Conservation (phyloP, 2,797 vertebrate genomes). For the Falco rusticolus region DNA sequence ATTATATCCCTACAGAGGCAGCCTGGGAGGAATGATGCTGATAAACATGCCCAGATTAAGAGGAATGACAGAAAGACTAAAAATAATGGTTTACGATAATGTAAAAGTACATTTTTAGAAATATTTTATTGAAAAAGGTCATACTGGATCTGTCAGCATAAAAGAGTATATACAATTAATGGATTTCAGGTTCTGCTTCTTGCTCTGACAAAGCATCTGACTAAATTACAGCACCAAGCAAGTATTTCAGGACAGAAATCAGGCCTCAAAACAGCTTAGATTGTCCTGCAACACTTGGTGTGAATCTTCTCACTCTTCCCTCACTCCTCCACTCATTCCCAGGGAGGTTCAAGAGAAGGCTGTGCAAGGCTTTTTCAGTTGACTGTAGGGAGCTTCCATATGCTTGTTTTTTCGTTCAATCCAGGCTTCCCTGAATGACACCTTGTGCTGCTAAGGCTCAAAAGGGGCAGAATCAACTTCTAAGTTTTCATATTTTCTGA, state of each 20-base stretch:
- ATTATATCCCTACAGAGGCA: slow-evolving; percentile 3
- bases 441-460: not conserved
- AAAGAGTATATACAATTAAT: not conserved
- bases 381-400: not conserved
- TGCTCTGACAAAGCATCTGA: not conserved
- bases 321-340: not conserved
- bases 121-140: not conserved
- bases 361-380: not conserved
- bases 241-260: not conserved
- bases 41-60: slow-evolving; percentile 1
- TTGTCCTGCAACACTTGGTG: slow-evolving; percentile 16
- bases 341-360: not conserved
- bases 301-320: slow-evolving; percentile 29
- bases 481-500: not conserved
- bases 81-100: not conserved
- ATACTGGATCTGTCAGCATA: not conserved
- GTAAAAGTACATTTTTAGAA: not conserved
- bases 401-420: not conserved
- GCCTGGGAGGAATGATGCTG: not conserved
- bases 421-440: not conserved
- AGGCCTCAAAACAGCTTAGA: not conserved
- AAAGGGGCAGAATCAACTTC: not conserved
- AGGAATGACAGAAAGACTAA: not conserved
- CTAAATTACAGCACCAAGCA: not conserved
- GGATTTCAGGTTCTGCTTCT: not conserved